Evolutionary conservation across 2,888 invertebrate genomes (phyloP).

Genomic region (Petrolisthes cinctipes): DNA sequence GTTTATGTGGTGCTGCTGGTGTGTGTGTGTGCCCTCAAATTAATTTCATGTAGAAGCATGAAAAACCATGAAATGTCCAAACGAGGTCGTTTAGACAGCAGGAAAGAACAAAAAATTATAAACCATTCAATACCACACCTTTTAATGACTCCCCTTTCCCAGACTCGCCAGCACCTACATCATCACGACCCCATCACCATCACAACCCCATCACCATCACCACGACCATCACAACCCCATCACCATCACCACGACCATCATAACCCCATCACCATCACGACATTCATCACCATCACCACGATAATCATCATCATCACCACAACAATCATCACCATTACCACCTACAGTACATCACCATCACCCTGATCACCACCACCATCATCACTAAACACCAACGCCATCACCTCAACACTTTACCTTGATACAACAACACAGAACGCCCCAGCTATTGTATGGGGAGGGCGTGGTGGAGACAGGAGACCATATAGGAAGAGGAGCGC

Average conservation of each 20-base stretch:
- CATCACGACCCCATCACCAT: too few species aligned
- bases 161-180: too few species aligned
- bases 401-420: not conserved
- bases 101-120: too few species aligned
- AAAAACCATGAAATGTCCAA: too few species aligned
- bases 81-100: too few species aligned
- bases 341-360: not conserved
- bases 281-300: not conserved
- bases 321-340: not conserved
- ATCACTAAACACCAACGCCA: not conserved
- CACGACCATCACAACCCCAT: not conserved
- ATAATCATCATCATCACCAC: conserved; percentile 4
- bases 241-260: not conserved
- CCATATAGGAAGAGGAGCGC: not conserved
- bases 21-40: too few species aligned
- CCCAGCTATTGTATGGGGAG: not conserved
- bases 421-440: not conserved
- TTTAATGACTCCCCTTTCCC: too few species aligned
- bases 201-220: too few species aligned
- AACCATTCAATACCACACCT: too few species aligned
- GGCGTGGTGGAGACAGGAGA: not conserved
- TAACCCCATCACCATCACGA: not conserved
- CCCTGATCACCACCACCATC: not conserved
- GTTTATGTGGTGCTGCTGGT: too few species aligned
- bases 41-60: too few species aligned